A percentile compares a stretch with the other conserved stretches of the same genome.
Evolutionary conservation across 2,797 vertebrate species (phyloP).

Genomic region (Falco novaeseelandiae): DNA sequence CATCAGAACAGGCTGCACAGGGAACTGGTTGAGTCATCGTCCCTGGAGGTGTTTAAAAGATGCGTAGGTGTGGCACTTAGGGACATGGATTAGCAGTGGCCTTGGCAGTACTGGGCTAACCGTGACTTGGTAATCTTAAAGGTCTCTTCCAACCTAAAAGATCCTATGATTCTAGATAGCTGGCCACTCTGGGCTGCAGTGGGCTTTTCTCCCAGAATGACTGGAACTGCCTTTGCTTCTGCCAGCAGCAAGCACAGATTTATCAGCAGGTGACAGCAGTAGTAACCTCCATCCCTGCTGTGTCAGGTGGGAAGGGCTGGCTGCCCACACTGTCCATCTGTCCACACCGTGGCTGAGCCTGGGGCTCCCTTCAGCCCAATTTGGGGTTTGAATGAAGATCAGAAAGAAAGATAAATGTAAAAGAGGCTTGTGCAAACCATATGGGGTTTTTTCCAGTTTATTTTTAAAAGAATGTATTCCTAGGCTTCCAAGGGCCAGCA

Average conservation of each 20-base stretch:
- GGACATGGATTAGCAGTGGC: background rate
- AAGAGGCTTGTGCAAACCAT: background rate
- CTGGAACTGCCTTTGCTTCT: background rate
- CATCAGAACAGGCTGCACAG: background rate
- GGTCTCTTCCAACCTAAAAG: background rate
- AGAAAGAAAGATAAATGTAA: background rate
- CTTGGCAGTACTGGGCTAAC: background rate
- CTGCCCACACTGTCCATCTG: slow-evolving; percentile 38
- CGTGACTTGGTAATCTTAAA: background rate
- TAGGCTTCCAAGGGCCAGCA: background rate
- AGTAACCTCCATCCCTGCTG: background rate
- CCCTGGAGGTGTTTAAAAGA: background rate
- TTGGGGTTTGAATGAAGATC: background rate
- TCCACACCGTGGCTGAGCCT: background rate
- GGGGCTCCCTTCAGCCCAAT: background rate
- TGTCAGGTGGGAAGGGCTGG: background rate
- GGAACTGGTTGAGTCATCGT: background rate
- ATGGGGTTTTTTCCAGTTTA: background rate
- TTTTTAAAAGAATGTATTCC: background rate
- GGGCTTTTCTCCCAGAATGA: background rate
- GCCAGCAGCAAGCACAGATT: background rate
- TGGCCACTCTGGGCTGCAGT: background rate
- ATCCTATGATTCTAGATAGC: background rate
- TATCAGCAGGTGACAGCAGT: background rate
- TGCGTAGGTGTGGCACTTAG: background rate